Conservation (phyloP, 2,888 invertebrate species). For the Cataglyphis cursor region DNA sequence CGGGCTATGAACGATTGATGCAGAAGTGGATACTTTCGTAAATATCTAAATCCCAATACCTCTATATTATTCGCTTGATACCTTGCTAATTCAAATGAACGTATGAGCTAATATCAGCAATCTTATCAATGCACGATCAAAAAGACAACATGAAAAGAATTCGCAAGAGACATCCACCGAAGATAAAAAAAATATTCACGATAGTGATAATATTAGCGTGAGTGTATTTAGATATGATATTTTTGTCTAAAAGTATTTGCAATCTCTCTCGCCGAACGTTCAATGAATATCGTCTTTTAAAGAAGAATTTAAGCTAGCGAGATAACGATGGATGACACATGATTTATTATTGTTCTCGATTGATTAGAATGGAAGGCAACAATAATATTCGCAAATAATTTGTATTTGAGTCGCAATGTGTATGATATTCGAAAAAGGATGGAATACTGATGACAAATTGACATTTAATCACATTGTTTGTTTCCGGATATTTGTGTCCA, state of each 20-base stretch:
- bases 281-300: background rate
- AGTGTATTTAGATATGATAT: constrained; percentile 51
- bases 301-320: background rate
- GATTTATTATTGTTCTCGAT: constrained; percentile 15
- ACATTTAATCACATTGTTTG: background rate
- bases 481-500: background rate
- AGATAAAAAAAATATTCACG: constrained; percentile 71
- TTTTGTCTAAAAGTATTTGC: constrained; percentile 26
- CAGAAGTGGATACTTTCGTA: background rate
- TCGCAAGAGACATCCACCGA: constrained; percentile 79
- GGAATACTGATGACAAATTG: background rate
- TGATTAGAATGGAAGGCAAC: background rate
- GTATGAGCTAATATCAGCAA: background rate
- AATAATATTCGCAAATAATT: background rate
- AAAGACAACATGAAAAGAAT: constrained; percentile 76
- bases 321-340: background rate
- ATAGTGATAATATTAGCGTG: constrained; percentile 63
- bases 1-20: constrained; percentile 54
- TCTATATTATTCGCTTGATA: background rate
- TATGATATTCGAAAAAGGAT: background rate
- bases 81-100: constrained; percentile 29
- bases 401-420: background rate
- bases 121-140: constrained; percentile 4
- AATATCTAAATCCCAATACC: constrained; percentile 6
- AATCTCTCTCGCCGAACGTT: constrained; percentile 6